Conservation (phyloP, 1,140 invertebrate species). For the Anthonomus grandis region DNA sequence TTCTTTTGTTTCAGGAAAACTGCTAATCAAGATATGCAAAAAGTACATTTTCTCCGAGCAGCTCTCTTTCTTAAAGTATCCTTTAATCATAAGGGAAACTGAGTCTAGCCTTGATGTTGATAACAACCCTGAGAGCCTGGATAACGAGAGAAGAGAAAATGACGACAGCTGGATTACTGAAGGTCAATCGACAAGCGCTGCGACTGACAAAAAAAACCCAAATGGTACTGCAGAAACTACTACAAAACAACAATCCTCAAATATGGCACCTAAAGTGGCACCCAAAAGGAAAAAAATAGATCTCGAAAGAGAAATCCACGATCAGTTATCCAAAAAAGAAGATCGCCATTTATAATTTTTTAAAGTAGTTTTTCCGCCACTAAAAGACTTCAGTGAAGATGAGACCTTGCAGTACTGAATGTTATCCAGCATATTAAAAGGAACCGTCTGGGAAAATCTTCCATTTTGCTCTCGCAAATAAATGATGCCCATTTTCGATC, state of each 20-base stretch:
- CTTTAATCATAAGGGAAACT: not conserved
- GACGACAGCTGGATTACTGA: not conserved
- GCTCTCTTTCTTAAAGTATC: not conserved
- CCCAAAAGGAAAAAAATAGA: too few species aligned
- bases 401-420: too few species aligned
- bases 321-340: too few species aligned
- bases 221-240: not conserved
- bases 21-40: not conserved
- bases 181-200: not conserved
- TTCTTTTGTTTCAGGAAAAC: constrained; percentile 2
- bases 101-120: not conserved
- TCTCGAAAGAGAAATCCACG: too few species aligned
- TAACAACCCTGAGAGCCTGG: not conserved
- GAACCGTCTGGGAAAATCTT: not conserved
- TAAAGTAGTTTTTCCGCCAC: too few species aligned
- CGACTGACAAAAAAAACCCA: not conserved
- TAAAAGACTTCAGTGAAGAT: too few species aligned
- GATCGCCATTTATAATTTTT: too few species aligned
- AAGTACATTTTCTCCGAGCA: not conserved
- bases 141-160: not conserved
- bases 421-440: too few species aligned
- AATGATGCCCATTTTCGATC: too few species aligned
- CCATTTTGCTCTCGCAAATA: too few species aligned
- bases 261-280: not conserved
- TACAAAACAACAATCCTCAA: not conserved